Base-by-base conservation (phyloP, 2,888 invertebrate genomes). In the Lasius fuliginosus region DNA sequence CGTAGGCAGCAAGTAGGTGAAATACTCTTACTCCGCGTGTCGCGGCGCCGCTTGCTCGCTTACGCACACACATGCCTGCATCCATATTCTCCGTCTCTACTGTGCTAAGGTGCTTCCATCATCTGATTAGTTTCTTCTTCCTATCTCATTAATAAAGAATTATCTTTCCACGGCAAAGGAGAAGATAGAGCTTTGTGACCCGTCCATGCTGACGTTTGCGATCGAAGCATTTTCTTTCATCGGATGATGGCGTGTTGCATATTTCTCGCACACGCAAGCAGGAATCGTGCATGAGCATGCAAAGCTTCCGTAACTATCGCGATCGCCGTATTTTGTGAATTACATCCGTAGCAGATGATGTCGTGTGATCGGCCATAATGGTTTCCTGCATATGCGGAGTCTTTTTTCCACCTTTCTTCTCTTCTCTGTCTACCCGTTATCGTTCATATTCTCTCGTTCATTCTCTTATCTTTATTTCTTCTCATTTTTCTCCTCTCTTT, bases 301-400 rank as follows among this genome's bases (percentile, higher is more conserved):
- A 23, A 53, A n/a, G 18, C 49, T 49, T 18, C 5, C 18, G 4
- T 15, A 5, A 46, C 2, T 49, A 18, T 6, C 18, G 49, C 27
- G 40, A 42, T n/a, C 62, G 12, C 27, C 36, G 18, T 53, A 36
- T 12, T 56, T 30, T 40, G 76, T 56, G 56, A 33, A 83, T 82
- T 76, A 33, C 40, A 46, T 60, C 8, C 67, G 86, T 87, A 92
- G 92, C 92, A 92, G 91, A 92, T 90, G 90, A 91, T 87, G 90
- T 88, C 60, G 85, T 82, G 85, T 83, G 76, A 89, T 90, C 90
- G 88, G 91, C 92, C 90, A 91, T 92, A 90, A 89, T 89, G 90
- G 89, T 86, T 86, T 86, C 81, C 83, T 76, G 60, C 86, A 83
- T 87, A 82, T 74, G 79, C 75, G 42, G 85, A 27, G 83, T 36